Percentiles rank a stretch among this genome's conserved stretches.
Evolutionary conservation across 92 coral and sea anemone species (phyloP).

Genomic region (Bergia sp.): DNA sequence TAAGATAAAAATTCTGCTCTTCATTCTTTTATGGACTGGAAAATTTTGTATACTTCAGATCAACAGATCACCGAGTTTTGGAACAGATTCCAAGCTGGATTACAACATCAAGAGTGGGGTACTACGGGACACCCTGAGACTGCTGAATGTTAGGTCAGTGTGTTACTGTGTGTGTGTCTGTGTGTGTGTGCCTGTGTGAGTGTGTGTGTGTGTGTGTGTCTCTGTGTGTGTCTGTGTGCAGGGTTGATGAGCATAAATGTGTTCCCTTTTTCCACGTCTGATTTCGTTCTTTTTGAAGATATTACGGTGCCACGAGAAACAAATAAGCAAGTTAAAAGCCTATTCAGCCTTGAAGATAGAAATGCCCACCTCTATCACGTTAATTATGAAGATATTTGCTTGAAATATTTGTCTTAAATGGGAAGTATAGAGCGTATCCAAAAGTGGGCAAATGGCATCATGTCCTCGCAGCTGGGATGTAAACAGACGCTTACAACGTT

Average conservation of each 20-base stretch:
- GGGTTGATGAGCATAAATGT: no score
- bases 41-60: conserved; percentile 53
- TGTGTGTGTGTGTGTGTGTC: not conserved
- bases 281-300: no score
- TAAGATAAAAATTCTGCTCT: not conserved
- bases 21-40: not conserved
- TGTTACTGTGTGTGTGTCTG: not conserved
- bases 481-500: no score
- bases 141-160: conserved; percentile 87
- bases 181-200: no score
- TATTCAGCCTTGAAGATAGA: not conserved
- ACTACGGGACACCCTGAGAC: conserved; percentile 82
- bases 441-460: no score
- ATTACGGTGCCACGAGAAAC: not conserved
- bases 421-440: no score
- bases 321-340: not conserved
- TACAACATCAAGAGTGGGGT: conserved; percentile 89
- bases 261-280: no score
- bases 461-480: no score
- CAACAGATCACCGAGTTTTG: conserved; percentile 98
- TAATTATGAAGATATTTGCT: no score
- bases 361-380: no score
- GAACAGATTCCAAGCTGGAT: conserved; percentile 96
- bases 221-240: not conserved
- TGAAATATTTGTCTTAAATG: no score